Percentiles rank a stretch among this genome's conserved stretches.
phyloP scores from a whole-genome alignment of 1,140 invertebrate genomes.

The Theocolax elegans region DNA sequence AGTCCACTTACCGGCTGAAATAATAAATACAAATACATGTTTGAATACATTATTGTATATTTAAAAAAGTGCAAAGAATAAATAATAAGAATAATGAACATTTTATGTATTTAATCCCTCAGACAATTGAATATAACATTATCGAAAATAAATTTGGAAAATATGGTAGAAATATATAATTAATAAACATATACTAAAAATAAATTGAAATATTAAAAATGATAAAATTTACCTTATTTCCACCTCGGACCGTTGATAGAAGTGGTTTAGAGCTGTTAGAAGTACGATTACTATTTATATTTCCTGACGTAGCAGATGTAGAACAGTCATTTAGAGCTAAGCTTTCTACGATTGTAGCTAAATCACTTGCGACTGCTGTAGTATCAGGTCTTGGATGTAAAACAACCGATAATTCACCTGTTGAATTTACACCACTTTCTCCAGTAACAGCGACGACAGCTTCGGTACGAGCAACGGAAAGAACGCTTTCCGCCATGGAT shows the following conservation, averaged over 20 bases:
- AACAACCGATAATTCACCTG: conserved; percentile 70
- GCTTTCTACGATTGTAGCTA: conserved; percentile 87
- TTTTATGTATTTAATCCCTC: no score
- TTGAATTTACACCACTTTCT: conserved; percentile 68
- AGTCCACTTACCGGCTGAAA: conserved; percentile 58
- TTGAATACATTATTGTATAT: conserved; percentile 7
- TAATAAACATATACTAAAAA: neutral
- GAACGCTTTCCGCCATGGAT: conserved; percentile 87
- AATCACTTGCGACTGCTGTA: conserved; percentile 74
- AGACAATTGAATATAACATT: no score
- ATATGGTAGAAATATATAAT: no score
- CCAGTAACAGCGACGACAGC: conserved; percentile 75
- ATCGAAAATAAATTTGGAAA: no score
- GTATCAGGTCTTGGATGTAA: conserved; percentile 72
- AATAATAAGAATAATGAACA: no score
- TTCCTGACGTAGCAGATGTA: conserved; percentile 45
- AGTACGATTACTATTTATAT: conserved; percentile 64
- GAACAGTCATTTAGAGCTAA: conserved; percentile 73
- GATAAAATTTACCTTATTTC: conserved; percentile 60
- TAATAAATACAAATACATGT: conserved; percentile 23
- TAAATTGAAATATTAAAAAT: neutral
- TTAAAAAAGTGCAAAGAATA: neutral
- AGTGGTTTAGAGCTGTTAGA: conserved; percentile 62
- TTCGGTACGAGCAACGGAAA: conserved; percentile 84
- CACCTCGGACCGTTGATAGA: conserved; percentile 59